Evolutionary conservation across 2,113 vertebrate species (phyloP), one percentile per base, ranked within the genome.

Genomic region (Gymnorhina tibicen): DNA sequence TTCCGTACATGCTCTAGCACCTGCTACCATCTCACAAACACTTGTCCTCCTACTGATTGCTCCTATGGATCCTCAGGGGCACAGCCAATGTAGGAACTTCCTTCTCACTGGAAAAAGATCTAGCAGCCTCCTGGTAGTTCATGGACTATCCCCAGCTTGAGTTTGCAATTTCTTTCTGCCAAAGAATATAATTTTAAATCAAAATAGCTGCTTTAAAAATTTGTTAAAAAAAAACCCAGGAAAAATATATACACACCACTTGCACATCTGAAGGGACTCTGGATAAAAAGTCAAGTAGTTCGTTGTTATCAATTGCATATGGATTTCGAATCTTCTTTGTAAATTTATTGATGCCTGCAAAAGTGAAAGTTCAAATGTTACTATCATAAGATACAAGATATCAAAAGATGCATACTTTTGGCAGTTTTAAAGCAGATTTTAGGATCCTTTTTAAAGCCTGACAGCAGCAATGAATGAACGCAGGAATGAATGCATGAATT

Each of bases 271-370:
- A 99, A 95, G 99, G 99, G 87, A 99, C 99, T 98, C 99, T 98
- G 97, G 99, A 99, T 49, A 99, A 98, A 95, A 99, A 99, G 98
- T 99, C 99, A 60, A 99, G 98, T 86, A 99, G 97, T 97, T 99
- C 99, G 7, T 99, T 99, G 98, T 99, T 99, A 96, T 99, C 99
- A 85, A 99, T 99, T 93, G 98, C 98, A 97, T 99, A 99, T 0
- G 99, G 99, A 97, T 99, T 99, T 94, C 99, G 98, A 91, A 99
- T 98, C 97, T 99, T 99, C 98, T 99, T 99, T 87, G 99, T 99
- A 98, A 99, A 99, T 98, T 99, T 99, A 98, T 99, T 99, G 93
- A 99, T 99, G 70, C 99, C 99, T 99, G 92, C 73, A 97, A 95
- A 96, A 97, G 68, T 35, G 66, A 96, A 28, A 97, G 46, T 87